These are phyloP conservation scores for Geophilus truncorum DNA, from an alignment of 2,888 invertebrate genomes.

Conservation along the genomic window DNA sequence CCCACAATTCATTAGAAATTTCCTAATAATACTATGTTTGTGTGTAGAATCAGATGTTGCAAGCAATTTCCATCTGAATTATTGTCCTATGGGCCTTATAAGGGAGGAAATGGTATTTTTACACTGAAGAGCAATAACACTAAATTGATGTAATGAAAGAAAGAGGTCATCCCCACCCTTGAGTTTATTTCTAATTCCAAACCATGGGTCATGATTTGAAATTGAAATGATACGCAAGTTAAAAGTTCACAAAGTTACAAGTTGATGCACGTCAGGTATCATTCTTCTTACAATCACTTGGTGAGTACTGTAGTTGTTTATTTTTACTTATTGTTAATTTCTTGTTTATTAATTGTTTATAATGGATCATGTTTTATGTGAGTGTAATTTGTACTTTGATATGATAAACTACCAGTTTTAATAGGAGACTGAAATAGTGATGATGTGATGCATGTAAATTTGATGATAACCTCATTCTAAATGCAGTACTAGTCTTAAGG, in stretches of 20 bases:
- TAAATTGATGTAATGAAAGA: not conserved
- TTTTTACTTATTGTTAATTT: not conserved
- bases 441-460: too few species aligned
- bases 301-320: not conserved
- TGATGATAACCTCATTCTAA: too few species aligned
- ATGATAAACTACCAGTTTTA: too few species aligned
- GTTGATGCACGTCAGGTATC: not conserved
- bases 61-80: not conserved
- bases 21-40: not conserved
- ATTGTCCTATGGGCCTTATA: not conserved
- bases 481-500: too few species aligned
- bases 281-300: not conserved
- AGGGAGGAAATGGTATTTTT: not conserved
- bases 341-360: too few species aligned
- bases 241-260: not conserved
- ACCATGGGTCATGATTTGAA: not conserved
- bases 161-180: not conserved
- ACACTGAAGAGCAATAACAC: not conserved
- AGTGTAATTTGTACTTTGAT: too few species aligned
- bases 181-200: not conserved
- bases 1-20: not conserved
- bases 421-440: too few species aligned
- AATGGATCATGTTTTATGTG: too few species aligned
- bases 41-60: not conserved
- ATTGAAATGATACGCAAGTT: not conserved